Evolutionary conservation across 2,797 vertebrate genomes (phyloP), one percentile per base, ranked within the genome.

Genomic region (Micropoecilia bifurca): DNA sequence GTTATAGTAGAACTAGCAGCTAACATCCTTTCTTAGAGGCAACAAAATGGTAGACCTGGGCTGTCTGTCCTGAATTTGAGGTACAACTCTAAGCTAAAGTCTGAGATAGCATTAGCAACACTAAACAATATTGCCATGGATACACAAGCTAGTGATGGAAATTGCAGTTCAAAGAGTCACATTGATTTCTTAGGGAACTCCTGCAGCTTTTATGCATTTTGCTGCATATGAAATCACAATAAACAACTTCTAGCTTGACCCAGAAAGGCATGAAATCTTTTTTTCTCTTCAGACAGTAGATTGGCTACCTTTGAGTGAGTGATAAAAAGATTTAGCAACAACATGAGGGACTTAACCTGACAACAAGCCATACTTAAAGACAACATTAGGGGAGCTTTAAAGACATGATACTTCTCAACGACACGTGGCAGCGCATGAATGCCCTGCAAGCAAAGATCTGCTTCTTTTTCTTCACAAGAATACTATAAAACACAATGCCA

Each of bases 351-450:
- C 73, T 68, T 89, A 88, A 90, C 88, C 87, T 69, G 76, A 78
- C 74, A 76, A 71, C 61, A 81, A 90, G 80, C 87, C 45, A 85
- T 88, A 79, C 88, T 82, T 87, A 76, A 73, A 87, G 84, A 82
- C 82, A 86, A 90, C 80, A 82, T 87, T 59, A 84, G 80, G 12
- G 46, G 53, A 85, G 91, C 78, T 85, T 90, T 79, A 85, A 33
- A 4, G 36, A 66, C 82, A 79, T 90, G 87, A 91, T 90, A 85
- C 87, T 10, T 75, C 28, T 3, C 28, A 0, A 53, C 53, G 45
- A 85, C 90, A 90, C 79, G 76, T 74, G 84, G 81, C 79, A 1
- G 75, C 73, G 14, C 80, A 78, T 77, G 25, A 7, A 75, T 85
- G 66, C 73, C 43, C 3, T 14, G 8, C 53, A n/a, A 79, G 46